Evolutionary conservation across 2,888 invertebrate genomes (phyloP), one percentile per base, ranked within the genome.

Genomic region (Arge pagana): DNA sequence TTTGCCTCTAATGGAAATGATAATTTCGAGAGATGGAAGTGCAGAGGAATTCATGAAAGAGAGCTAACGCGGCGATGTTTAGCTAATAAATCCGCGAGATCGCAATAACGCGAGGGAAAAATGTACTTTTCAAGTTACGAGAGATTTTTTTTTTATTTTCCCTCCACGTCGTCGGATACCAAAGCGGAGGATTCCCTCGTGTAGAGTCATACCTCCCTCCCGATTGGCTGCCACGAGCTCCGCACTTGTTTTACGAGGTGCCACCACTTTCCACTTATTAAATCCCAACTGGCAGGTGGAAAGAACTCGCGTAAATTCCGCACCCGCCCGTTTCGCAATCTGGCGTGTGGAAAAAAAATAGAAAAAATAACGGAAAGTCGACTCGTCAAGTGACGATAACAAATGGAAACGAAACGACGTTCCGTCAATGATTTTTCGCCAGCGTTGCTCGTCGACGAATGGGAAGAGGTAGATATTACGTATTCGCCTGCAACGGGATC

Each of bases 231-330:
- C 7, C 18, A 5, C 33, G 45, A 41, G 42, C 7, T 23, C 36
- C 19, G 35, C 24, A 36, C 35, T 43, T 42, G 42, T 42, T 50
- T 50, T 31, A 50, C 42, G 50, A 43, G 26, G 26, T 26, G 41
- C 33, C 42, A 16, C 35, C 16, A 35, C 33, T 33, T 36, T 31
- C 33, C 42, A 50, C 42, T 50, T 50, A 50, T 50, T 50, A 50
- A 50, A 50, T 50, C 42, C 33, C 31, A 8, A 31, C 45, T 13
- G 33, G 16, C 11, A 23, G 33, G n/a, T n/a, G n/a, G n/a, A n/a
- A n/a, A n/a, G n/a, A n/a, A n/a, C n/a, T 37, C 18, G 11, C 7
- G n/a, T 37, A 37, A 37, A 10, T 37, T 10, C 10, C 8, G 10
- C 8, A 3, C 19, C 3, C 18, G 13, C 6, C 8, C 13, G 35